Evolutionary conservation across 2,113 vertebrate genomes (phyloP), one percentile per base, ranked within the genome.

Genomic region (Charina bottae): DNA sequence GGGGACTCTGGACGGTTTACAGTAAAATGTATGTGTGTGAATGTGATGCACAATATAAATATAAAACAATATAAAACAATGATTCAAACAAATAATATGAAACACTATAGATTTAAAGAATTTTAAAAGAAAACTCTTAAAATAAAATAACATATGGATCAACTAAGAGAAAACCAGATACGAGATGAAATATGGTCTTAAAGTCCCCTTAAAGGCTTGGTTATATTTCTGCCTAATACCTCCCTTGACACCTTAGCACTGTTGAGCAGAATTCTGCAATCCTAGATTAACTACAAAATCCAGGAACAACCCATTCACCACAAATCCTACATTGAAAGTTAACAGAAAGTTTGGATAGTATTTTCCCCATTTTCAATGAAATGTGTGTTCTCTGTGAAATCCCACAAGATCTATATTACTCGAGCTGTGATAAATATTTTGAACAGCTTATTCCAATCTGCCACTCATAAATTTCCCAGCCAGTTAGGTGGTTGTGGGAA

Each of bases 391-490:
- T 56, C 62, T 58, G 5, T 17, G 24, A 26, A 83, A 37, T 23
- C 56, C 15, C 87, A 62, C 24, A 49, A 53, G 49, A 12, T 59
- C 11, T 56, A 87, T 13, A 58, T 72, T 19, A 49, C 10, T 60
- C 58, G 55, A 84, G 26, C n/a, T 84, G 58, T 19, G 46, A 62
- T 62, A 88, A 92, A 83, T 37, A 92, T 87, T 72, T 72, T 72
- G 68, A 72, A 72, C 15, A 72, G 68, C 5, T 33, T 72, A 37
- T 72, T 33, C 68, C 28, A 72, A 33, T 72, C n/a, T 72, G n/a
- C 5, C 17, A 37, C 15, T 37, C 33, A 78, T 78, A 37, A 78
- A 78, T 78, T 42, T 78, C 33, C 33, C 17, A 42, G 17, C 17
- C 33, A 78, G 33, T 68, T 68, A 15, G 28, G 19, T 37, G 33